phyloP scores from a whole-genome alignment of 64 coral and sea anemone species.

The Montipora foliosa region DNA sequence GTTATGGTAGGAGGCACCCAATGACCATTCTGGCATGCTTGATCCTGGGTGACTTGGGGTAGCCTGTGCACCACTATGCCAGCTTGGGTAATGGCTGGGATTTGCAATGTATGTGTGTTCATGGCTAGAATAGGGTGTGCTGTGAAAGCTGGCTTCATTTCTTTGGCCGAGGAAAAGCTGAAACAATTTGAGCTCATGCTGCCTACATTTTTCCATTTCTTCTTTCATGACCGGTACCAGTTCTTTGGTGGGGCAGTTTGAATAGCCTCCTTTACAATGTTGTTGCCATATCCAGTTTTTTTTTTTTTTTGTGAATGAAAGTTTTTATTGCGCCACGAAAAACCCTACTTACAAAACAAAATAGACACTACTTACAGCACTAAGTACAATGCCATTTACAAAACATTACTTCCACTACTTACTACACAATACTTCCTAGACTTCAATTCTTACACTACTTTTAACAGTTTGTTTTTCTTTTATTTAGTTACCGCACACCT shows the following conservation, averaged over 20 bases:
- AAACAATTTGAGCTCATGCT: slow-evolving; percentile 67
- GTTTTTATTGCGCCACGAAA: too few relatives aligned
- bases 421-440: too few relatives aligned
- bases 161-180: slow-evolving; percentile 36
- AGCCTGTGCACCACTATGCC: slow-evolving; percentile 31
- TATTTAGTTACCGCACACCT: too few relatives aligned
- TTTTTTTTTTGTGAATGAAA: too few relatives aligned
- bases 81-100: slow-evolving; percentile 14
- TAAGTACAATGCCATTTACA: too few relatives aligned
- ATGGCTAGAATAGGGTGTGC: slow-evolving; percentile 41
- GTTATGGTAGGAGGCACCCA: slow-evolving; percentile 27
- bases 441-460: too few relatives aligned
- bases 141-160: slow-evolving; percentile 20
- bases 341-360: too few relatives aligned
- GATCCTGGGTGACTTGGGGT: slow-evolving; percentile 31
- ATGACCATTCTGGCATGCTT: slow-evolving; percentile 30
- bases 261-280: slow-evolving; percentile 58
- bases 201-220: slow-evolving; percentile 57
- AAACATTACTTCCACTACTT: too few relatives aligned
- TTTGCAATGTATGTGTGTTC: slow-evolving; percentile 33
- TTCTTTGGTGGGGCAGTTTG: slow-evolving; percentile 72
- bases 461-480: too few relatives aligned
- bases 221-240: slow-evolving; percentile 81
- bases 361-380: too few relatives aligned
- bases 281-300: slow-evolving; percentile 45